phyloP scores from a whole-genome alignment of 2,113 vertebrate genomes.

The Brienomyrus brachyistius region DNA sequence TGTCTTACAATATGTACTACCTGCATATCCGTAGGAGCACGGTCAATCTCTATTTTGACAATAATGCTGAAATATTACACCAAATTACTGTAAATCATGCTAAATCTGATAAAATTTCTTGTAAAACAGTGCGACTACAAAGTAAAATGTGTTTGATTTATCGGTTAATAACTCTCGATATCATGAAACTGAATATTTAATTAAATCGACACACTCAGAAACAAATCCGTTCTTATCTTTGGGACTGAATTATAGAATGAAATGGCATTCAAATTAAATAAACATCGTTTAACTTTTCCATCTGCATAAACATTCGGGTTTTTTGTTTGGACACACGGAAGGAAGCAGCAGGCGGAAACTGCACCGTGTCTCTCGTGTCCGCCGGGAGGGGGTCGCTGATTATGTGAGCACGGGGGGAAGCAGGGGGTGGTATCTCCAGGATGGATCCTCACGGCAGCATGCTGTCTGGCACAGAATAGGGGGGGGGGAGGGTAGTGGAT shows the following conservation, averaged over 20 bases:
- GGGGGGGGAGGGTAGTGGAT: too few species aligned
- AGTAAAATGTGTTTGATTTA: slow-evolving; percentile 35
- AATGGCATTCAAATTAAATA: neutral
- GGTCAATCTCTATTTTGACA: neutral
- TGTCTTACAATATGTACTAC: neutral
- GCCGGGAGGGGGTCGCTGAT: slow-evolving; percentile 25
- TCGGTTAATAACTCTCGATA: neutral
- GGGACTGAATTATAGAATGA: neutral
- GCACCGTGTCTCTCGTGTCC: neutral
- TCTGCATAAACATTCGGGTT: neutral
- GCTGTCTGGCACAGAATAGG: slow-evolving; percentile 38
- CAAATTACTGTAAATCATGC: slow-evolving; percentile 44
- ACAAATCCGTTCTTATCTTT: slow-evolving; percentile 27
- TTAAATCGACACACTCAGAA: slow-evolving; percentile 39
- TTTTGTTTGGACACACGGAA: neutral
- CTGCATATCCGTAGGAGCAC: slow-evolving; percentile 19
- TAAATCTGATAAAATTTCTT: slow-evolving; percentile 49
- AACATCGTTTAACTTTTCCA: neutral
- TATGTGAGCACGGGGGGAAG: slow-evolving; percentile 19
- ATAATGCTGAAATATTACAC: neutral
- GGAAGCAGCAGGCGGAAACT: neutral
- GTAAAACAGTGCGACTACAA: slow-evolving; percentile 56
- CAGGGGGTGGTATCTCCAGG: slow-evolving; percentile 42
- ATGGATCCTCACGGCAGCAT: slow-evolving; percentile 36
- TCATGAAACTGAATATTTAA: neutral